Percentiles rank a stretch among this genome's conserved stretches.
phyloP scores from a whole-genome alignment of 2,113 vertebrate species.

The Rhombomys opimus region DNA sequence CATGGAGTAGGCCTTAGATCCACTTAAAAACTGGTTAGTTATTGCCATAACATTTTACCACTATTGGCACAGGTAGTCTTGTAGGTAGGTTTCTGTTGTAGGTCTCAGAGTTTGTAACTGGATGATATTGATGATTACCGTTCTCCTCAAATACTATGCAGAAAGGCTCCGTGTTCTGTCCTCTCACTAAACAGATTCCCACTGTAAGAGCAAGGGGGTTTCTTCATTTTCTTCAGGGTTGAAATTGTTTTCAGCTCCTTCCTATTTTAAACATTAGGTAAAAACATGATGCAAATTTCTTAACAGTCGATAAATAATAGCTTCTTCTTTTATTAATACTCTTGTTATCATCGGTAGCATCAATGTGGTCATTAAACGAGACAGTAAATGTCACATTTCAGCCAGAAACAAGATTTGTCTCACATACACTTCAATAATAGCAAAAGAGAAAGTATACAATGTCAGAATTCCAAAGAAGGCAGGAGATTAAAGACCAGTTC shows the following conservation, averaged over 20 bases:
- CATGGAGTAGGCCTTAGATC: background rate
- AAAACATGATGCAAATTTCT: background rate
- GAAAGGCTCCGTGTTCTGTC: background rate
- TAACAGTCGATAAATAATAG: background rate
- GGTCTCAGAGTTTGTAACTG: background rate
- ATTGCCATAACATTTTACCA: background rate
- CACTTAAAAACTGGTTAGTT: background rate
- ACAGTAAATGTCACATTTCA: conserved; percentile 7
- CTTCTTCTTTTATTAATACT: background rate
- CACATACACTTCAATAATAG: conserved; percentile 37
- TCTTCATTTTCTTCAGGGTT: background rate
- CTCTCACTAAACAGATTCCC: background rate
- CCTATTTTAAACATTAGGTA: conserved; percentile 31
- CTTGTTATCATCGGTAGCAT: background rate
- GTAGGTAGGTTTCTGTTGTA: background rate
- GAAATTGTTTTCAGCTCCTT: background rate
- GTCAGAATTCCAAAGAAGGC: conserved; percentile 56
- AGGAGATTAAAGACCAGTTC: conserved; percentile 65
- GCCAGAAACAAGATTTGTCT: background rate
- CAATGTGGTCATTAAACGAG: background rate
- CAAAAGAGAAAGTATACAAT: conserved; percentile 44
- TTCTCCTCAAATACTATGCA: background rate
- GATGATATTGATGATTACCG: background rate
- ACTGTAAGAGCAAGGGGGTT: background rate
- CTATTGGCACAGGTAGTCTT: background rate